phyloP scores from a whole-genome alignment of 1,140 invertebrate species.

The Macrosteles quadrilineatus region DNA sequence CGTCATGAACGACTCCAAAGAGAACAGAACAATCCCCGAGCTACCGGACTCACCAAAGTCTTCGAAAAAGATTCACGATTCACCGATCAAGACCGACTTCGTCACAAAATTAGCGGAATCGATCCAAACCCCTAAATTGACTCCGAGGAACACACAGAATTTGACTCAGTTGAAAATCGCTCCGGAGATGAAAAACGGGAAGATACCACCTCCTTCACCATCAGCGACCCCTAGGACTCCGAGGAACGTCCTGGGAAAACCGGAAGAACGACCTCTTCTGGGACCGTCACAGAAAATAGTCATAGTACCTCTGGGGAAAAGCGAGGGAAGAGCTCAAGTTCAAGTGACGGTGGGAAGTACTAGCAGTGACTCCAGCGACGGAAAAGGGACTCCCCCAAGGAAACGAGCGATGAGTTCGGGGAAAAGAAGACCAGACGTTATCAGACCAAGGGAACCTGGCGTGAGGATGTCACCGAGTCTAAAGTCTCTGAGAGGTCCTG shows the following conservation, averaged over 20 bases:
- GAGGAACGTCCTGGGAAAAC: neutral
- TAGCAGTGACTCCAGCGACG: slow-evolving; percentile 35
- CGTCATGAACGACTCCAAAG: too few relatives aligned
- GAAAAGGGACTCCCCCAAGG: slow-evolving; percentile 31
- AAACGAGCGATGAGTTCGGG: neutral
- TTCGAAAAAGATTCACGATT: neutral
- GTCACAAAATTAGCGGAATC: slow-evolving; percentile 1
- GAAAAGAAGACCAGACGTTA: neutral
- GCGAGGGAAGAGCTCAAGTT: slow-evolving; percentile 17
- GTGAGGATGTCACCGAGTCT: slow-evolving; percentile 27
- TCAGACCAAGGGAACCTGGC: neutral
- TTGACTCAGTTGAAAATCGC: slow-evolving; percentile 11
- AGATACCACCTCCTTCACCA: neutral
- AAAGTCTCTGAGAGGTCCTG: slow-evolving; percentile 17
- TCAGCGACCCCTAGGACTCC: neutral
- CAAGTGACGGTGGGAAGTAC: slow-evolving; percentile 32
- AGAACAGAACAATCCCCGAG: too few relatives aligned
- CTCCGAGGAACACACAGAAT: neutral
- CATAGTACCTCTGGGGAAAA: slow-evolving; percentile 32
- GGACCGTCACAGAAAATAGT: slow-evolving; percentile 30
- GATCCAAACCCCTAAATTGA: slow-evolving; percentile 6
- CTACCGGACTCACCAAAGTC: neutral
- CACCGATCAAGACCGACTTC: neutral
- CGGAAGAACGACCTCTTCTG: slow-evolving; percentile 8
- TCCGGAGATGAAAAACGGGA: slow-evolving; percentile 10